Conservation (phyloP, 2,797 vertebrate genomes). For the Podarcis lilfordi region DNA sequence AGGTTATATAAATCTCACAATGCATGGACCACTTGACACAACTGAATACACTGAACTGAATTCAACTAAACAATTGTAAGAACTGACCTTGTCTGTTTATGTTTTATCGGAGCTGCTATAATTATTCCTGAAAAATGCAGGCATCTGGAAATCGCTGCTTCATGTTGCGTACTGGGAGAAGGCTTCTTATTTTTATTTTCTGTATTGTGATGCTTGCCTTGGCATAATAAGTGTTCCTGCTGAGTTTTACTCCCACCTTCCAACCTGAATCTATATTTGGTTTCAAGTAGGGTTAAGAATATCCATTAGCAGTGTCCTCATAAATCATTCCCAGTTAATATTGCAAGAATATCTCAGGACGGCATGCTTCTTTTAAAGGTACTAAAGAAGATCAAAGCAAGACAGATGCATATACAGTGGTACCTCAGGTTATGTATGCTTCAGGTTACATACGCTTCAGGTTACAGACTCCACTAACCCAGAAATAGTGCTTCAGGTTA, state of each 20-base stretch:
- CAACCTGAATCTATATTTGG: slow-evolving; percentile 38
- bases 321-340: slow-evolving; percentile 49
- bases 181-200: not conserved
- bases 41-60: slow-evolving; percentile 43
- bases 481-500: too few relatives aligned
- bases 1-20: not conserved
- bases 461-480: too few relatives aligned
- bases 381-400: slow-evolving; percentile 27
- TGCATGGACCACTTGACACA: slow-evolving; percentile 39
- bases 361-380: not conserved
- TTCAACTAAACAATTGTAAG: slow-evolving; percentile 41
- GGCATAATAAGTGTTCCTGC: slow-evolving; percentile 19
- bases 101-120: slow-evolving; percentile 41
- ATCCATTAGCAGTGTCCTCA: slow-evolving; percentile 40
- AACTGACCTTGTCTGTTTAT: slow-evolving; percentile 22
- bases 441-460: too few relatives aligned
- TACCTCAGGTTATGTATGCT: too few relatives aligned
- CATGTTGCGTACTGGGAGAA: slow-evolving; percentile 10
- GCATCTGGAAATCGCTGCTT: slow-evolving; percentile 40
- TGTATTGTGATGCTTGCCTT: not conserved
- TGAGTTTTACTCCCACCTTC: slow-evolving; percentile 20
- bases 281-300: slow-evolving; percentile 57
- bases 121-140: slow-evolving; percentile 37
- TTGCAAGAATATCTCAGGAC: not conserved
- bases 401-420: slow-evolving; percentile 12